phyloP scores from a whole-genome alignment of 2,113 vertebrate genomes.

The Tupaia tana region DNA sequence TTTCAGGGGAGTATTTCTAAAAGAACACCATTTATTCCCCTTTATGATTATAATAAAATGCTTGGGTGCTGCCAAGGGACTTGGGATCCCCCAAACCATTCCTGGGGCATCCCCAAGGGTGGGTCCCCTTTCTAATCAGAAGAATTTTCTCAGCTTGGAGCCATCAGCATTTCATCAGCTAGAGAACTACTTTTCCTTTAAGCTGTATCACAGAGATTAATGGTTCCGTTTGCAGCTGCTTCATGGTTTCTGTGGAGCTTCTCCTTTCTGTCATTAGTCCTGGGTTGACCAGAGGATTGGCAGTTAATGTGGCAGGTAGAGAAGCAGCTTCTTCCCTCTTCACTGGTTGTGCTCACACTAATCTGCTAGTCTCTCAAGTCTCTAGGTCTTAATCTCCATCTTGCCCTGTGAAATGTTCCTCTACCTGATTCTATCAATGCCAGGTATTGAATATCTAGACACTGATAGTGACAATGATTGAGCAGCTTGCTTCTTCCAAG shows the following conservation, averaged over 20 bases:
- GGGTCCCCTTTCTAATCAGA: not conserved
- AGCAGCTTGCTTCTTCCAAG: constrained; percentile 25
- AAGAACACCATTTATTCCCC: not conserved
- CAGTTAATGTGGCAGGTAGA: constrained; percentile 69
- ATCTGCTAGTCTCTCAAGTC: constrained; percentile 42
- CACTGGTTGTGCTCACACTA: constrained; percentile 34
- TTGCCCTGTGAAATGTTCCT: constrained; percentile 60
- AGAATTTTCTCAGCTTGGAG: constrained; percentile 41
- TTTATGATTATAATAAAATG: constrained; percentile 61
- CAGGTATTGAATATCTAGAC: constrained; percentile 62
- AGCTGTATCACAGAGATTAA: constrained; percentile 56
- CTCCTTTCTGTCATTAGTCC: not conserved
- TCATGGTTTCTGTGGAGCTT: constrained; percentile 32
- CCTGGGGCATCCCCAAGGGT: not conserved
- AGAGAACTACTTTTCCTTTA: constrained; percentile 53
- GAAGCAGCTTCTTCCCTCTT: constrained; percentile 65
- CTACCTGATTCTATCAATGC: constrained; percentile 48
- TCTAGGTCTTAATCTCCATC: constrained; percentile 71
- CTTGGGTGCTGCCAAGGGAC: not conserved
- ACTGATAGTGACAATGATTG: constrained; percentile 58
- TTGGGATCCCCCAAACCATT: constrained; percentile 1
- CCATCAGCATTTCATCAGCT: constrained; percentile 40
- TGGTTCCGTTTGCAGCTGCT: constrained; percentile 64
- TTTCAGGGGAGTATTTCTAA: not conserved
- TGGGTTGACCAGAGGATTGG: constrained; percentile 21